Conservation (phyloP, 1,140 invertebrate genomes). For the Heliconius melpomene region DNA sequence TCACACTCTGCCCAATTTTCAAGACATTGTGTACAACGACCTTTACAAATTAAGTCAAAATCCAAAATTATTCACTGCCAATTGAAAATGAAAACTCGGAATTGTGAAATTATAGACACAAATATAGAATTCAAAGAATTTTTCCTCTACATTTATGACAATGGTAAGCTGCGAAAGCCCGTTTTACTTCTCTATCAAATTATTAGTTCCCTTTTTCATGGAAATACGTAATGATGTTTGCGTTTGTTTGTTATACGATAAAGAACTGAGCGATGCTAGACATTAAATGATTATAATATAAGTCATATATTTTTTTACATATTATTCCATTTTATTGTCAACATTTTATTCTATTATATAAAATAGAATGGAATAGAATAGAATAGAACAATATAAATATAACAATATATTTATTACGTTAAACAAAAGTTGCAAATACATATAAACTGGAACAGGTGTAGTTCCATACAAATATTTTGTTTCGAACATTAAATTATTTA, state of each 20-base stretch:
- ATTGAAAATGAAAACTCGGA: not conserved
- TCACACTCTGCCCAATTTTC: too few species aligned
- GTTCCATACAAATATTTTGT: not conserved
- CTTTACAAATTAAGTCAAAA: too few species aligned
- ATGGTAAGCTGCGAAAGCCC: not conserved
- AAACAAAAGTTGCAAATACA: too few species aligned
- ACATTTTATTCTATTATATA: not conserved
- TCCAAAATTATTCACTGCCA: not conserved
- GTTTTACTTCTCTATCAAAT: slow-evolving; percentile 1
- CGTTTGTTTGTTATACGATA: slow-evolving; percentile 2
- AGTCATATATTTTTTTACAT: not conserved
- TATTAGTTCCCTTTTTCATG: not conserved
- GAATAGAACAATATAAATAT: too few species aligned
- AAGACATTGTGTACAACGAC: too few species aligned
- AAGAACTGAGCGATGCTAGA: not conserved
- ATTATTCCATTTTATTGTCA: not conserved
- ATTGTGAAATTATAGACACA: not conserved
- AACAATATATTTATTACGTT: too few species aligned
- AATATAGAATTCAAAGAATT: not conserved
- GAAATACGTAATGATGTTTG: not conserved
- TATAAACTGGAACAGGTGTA: too few species aligned
- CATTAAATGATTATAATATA: not conserved
- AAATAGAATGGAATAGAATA: too few species aligned
- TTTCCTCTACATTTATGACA: not conserved
- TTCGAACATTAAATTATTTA: too few species aligned